Evolutionary conservation across 2,797 vertebrate species (phyloP).

Genomic region (Nannoperca australis): DNA sequence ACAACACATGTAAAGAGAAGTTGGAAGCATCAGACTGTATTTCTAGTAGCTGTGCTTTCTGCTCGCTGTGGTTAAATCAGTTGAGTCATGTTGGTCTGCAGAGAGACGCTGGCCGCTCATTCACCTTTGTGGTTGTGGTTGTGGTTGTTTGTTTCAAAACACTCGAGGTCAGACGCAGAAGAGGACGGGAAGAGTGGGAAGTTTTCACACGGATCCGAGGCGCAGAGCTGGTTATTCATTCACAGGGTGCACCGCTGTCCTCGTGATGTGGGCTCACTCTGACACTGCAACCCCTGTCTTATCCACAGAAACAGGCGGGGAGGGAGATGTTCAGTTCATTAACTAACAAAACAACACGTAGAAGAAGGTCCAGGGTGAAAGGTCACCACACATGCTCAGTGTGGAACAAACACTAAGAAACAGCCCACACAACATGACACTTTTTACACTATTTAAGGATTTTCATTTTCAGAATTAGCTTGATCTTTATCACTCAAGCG

Average conservation of each 20-base stretch:
- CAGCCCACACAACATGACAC: no score
- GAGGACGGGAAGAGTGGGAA: constrained; percentile 26
- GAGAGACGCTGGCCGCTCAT: constrained; percentile 7
- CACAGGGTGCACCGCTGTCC: not conserved
- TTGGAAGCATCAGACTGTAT: no score
- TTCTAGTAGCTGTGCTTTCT: not conserved
- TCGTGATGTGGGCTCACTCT: not conserved
- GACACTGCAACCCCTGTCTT: not conserved
- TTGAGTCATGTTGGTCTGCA: constrained; percentile 3
- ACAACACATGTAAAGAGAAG: not conserved
- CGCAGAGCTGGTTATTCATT: constrained; percentile 21
- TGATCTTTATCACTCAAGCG: no score
- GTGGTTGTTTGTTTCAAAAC: constrained; percentile 24
- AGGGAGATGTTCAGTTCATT: not conserved
- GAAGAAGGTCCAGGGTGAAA: not conserved
- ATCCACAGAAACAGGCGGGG: not conserved
- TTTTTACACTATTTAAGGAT: no score
- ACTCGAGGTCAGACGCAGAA: constrained; percentile 23
- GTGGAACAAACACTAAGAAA: no score
- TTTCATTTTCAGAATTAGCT: no score
- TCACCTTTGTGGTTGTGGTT: constrained; percentile 6
- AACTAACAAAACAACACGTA: not conserved
- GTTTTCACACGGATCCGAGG: constrained; percentile 13
- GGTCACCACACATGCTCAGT: not conserved
- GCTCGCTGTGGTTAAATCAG: not conserved